Conservation (phyloP, 2,888 invertebrate species). For the Cancer borealis region DNA sequence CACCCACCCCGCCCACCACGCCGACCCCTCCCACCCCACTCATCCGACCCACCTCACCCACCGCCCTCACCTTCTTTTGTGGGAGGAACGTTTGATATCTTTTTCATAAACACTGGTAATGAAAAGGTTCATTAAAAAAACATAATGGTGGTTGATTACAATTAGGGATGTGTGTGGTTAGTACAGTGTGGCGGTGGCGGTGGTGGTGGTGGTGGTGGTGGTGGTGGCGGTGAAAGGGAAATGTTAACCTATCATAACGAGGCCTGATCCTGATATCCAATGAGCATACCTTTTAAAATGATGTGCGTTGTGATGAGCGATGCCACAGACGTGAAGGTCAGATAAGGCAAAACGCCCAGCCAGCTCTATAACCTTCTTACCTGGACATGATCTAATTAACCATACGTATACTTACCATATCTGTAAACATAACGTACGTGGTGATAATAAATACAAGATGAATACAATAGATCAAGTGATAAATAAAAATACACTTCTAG, state of each 20-base stretch:
- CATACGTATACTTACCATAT: background rate
- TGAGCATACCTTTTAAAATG: background rate
- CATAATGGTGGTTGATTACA: background rate
- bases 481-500: background rate
- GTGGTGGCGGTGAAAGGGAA: too few relatives aligned
- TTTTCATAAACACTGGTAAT: background rate
- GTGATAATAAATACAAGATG: background rate
- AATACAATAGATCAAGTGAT: background rate
- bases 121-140: background rate
- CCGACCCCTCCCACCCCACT: too few relatives aligned
- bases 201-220: too few relatives aligned
- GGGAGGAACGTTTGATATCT: background rate
- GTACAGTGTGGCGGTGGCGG: background rate
- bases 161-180: too few relatives aligned
- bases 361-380: background rate
- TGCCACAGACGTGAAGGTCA: background rate
- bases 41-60: background rate
- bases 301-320: background rate
- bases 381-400: background rate
- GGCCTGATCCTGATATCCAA: background rate
- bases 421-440: background rate
- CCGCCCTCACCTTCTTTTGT: background rate
- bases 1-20: too few relatives aligned
- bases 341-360: background rate
- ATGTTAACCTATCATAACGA: background rate